These are phyloP conservation scores for Saccostrea echinata DNA, from an alignment of 1,140 invertebrate species.

Conservation along the genomic window DNA sequence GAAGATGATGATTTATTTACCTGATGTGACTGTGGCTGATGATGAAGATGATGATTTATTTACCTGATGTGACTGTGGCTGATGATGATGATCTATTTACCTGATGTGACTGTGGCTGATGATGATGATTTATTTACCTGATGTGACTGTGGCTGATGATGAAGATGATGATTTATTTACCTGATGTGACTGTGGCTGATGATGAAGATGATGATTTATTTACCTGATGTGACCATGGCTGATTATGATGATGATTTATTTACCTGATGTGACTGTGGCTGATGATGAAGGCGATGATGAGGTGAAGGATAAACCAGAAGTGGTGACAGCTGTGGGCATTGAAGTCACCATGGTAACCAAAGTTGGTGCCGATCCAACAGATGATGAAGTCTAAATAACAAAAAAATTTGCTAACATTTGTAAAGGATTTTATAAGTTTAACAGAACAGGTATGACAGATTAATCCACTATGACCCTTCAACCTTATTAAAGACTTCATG, in stretches of 20 bases:
- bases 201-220: constrained; percentile 1
- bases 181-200: constrained; percentile 42
- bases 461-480: no score
- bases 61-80: constrained; percentile 48
- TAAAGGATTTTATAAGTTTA: neutral
- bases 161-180: constrained; percentile 41
- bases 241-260: constrained; percentile 2
- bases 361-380: constrained; percentile 53
- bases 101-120: constrained; percentile 42
- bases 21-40: constrained; percentile 42
- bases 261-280: constrained; percentile 48
- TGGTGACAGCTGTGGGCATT: constrained; percentile 61
- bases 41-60: constrained; percentile 5
- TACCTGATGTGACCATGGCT: constrained; percentile 47
- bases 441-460: no score
- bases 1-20: constrained; percentile 41
- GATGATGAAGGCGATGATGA: constrained; percentile 16
- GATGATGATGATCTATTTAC: constrained; percentile 37
- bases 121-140: constrained; percentile 48
- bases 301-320: constrained; percentile 25
- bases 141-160: constrained; percentile 13
- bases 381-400: constrained; percentile 45
- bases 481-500: no score
- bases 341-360: constrained; percentile 75
- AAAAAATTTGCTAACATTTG: neutral